Percentiles rank a stretch among this genome's conserved stretches.
These are phyloP conservation scores for Sebastes vulpes DNA, from an alignment of 2,797 vertebrate species.

Conservation along the genomic window DNA sequence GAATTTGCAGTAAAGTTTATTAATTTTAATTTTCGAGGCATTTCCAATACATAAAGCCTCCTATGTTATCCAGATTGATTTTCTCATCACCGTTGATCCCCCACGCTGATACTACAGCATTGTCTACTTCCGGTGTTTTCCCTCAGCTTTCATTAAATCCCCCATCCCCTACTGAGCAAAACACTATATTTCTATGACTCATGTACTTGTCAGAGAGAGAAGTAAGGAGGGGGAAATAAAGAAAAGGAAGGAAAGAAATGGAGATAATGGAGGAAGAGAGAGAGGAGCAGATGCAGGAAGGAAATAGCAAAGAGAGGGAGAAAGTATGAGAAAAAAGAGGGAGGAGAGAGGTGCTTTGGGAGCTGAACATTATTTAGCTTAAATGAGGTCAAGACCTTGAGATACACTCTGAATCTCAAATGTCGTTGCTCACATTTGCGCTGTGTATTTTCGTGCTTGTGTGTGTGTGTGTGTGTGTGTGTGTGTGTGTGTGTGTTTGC, in stretches of 20 bases:
- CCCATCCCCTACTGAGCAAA: constrained; percentile 12
- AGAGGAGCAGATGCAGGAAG: constrained; percentile 12
- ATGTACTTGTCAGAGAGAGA: constrained; percentile 12
- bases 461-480: background rate
- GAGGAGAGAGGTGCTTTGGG: constrained; percentile 58
- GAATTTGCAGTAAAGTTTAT: constrained; percentile 20
- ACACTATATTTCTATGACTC: constrained; percentile 34
- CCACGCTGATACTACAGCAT: constrained; percentile 11
- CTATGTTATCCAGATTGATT: constrained; percentile 47
- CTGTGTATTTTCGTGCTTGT: constrained; percentile 22
- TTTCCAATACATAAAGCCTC: constrained; percentile 30
- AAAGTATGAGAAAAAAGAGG: constrained; percentile 21
- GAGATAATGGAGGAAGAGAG: background rate
- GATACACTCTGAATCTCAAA: constrained; percentile 82
- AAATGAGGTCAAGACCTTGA: constrained; percentile 87
- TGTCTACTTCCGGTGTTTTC: constrained; percentile 24
- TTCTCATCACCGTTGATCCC: constrained; percentile 35
- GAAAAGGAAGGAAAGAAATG: background rate
- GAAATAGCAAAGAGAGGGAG: constrained; percentile 14
- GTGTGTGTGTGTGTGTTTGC: constrained; percentile 22
- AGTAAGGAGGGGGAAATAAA: background rate
- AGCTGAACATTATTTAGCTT: constrained; percentile 81
- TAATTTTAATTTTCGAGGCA: constrained; percentile 10
- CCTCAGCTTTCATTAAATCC: constrained; percentile 34
- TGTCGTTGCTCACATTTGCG: constrained; percentile 75